Evolutionary conservation across 2,888 invertebrate species (phyloP).

Genomic region (Hoplodrina blanda): DNA sequence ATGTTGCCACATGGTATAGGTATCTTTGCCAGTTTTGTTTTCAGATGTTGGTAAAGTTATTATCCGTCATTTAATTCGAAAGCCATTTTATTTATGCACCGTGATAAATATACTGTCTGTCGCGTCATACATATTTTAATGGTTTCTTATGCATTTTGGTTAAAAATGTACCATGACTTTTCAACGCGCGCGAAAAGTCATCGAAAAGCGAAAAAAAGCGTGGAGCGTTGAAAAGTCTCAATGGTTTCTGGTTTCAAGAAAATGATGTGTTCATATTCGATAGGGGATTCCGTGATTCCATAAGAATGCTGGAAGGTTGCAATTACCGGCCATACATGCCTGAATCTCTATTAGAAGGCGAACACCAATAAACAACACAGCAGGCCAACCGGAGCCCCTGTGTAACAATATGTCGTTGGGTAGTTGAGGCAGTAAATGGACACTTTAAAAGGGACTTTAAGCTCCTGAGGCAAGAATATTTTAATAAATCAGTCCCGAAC

Average conservation of each 20-base stretch:
- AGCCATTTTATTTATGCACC: no score
- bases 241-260: slow-evolving; percentile 26
- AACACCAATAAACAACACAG: slow-evolving; percentile 27
- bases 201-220: no score
- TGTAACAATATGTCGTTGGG: slow-evolving; percentile 35
- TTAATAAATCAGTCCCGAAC: slow-evolving; percentile 21
- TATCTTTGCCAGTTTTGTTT: no score
- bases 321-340: slow-evolving; percentile 24
- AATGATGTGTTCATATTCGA: slow-evolving; percentile 29
- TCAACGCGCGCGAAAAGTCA: no score
- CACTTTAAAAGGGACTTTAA: slow-evolving; percentile 30
- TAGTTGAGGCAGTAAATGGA: slow-evolving; percentile 38
- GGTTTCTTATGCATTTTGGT: no score
- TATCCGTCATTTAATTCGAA: no score
- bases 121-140: no score
- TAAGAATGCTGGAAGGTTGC: slow-evolving; percentile 19
- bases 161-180: no score
- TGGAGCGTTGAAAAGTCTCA: no score
- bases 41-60: no score
- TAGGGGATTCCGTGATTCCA: slow-evolving; percentile 27
- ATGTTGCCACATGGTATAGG: no score
- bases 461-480: slow-evolving; percentile 35
- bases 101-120: no score
- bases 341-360: slow-evolving; percentile 28
- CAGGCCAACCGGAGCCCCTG: slow-evolving; percentile 35